These are phyloP conservation scores for Telmatochromis bifrenatus DNA, from an alignment of 2,113 vertebrate species.

Conservation along the genomic window DNA sequence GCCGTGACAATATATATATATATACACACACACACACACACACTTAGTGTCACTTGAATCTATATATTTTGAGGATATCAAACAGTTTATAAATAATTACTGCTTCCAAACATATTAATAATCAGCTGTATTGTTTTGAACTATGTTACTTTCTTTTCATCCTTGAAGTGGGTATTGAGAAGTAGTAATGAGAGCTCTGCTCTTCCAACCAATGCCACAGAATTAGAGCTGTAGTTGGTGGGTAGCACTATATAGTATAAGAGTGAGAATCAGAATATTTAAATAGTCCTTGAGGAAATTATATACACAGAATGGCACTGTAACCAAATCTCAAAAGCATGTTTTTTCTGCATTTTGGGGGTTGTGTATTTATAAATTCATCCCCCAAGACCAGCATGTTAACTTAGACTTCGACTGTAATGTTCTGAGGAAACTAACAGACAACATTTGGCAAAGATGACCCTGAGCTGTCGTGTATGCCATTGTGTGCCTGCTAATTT, in stretches of 20 bases:
- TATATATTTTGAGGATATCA: neutral
- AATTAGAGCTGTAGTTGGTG: neutral
- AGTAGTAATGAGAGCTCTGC: neutral
- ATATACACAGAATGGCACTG: neutral
- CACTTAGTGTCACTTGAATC: neutral
- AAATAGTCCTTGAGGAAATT: neutral
- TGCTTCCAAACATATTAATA: neutral
- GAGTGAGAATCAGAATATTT: neutral
- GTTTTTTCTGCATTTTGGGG: neutral
- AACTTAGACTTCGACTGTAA: neutral
- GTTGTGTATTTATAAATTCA: neutral
- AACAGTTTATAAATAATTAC: neutral
- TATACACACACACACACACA: too few species aligned
- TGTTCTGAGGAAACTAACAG: neutral
- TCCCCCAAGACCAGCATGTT: neutral
- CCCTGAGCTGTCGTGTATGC: neutral
- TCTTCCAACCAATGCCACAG: neutral
- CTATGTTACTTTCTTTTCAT: neutral
- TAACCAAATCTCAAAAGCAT: neutral
- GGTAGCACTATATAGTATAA: neutral
- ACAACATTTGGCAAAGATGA: neutral
- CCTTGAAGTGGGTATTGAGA: neutral
- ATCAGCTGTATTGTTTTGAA: neutral
- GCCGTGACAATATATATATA: too few species aligned
- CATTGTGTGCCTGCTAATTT: neutral